Evolutionary conservation across 1,140 invertebrate species (phyloP), one percentile per base, ranked within the genome.

Genomic region (Temnothorax longispinosus): DNA sequence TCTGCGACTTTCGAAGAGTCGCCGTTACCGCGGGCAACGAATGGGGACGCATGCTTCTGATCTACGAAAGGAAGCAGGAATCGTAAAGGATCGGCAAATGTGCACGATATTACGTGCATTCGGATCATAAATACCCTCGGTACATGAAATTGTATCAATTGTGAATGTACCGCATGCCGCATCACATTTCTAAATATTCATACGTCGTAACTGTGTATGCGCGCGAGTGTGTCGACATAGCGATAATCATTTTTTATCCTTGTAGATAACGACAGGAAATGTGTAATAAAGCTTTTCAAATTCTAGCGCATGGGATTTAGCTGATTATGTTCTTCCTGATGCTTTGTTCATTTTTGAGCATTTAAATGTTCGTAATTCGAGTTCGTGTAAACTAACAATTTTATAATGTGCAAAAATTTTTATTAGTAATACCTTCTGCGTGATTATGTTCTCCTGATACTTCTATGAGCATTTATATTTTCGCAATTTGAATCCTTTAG

Each of bases 21-120:
- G 95, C 93, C 86, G 96, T 97, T 92, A 97, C 96, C 62, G 75
- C 89, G 5, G 93, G 94, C 44, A 97, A 97, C 62, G 95, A 96
- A 72, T 98, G 97, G 97, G 96, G 96, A 71, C 96, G 97, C 93
- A 97, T 96, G 91, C 94, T 97, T 77, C 93, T 96, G 88, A 96
- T 97, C 93, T 97, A 94, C 65, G 80, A 89, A 56, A 92, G 92
- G 35, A 85, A 75, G 18, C 44, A 35, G 7, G 7, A 50, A 38
- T 38, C 18, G 21, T 67, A 50, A 67, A 67, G 4, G 11, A 41
- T 77, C 18, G 54, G 18, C 64, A 44, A 65, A 64, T n/a, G 18
- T 11, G 18, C 18, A 11, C 15, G n/a, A 21, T 58, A 21, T 58
- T 60, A 60, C 32, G 58, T 13, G 11, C 11, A 32, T 10, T 32